phyloP scores from a whole-genome alignment of 2,113 vertebrate genomes.

The Chamaetylas fuelleborni region DNA sequence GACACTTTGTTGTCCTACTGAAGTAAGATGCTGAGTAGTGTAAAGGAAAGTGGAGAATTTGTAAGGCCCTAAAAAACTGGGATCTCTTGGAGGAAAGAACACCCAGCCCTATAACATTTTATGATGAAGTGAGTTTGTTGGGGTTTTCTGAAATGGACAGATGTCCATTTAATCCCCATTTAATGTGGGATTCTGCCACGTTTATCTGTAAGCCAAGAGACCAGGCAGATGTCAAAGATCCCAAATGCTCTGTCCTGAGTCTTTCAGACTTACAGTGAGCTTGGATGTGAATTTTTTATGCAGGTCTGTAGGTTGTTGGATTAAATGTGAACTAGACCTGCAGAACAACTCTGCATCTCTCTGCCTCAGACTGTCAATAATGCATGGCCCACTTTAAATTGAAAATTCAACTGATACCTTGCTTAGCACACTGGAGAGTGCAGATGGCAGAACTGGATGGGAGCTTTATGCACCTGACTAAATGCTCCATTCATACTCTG shows the following conservation, averaged over 20 bases:
- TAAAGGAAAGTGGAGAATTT: background rate
- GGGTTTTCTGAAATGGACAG: background rate
- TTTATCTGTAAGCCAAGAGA: background rate
- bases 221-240: background rate
- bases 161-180: no score
- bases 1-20: background rate
- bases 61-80: background rate
- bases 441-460: background rate
- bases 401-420: background rate
- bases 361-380: background rate
- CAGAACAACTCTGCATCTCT: background rate
- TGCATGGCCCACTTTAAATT: background rate
- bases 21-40: background rate
- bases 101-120: background rate
- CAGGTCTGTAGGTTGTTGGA: background rate
- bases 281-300: background rate
- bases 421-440: background rate
- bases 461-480: constrained; percentile 32
- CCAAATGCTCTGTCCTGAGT: background rate
- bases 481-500: constrained; percentile 6
- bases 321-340: background rate
- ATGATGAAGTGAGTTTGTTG: background rate
- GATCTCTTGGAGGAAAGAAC: background rate
- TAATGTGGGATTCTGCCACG: rapidly evolving
- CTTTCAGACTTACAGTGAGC: background rate